Conservation (phyloP, 2,113 vertebrate genomes). For the Sceloporus undulatus region DNA sequence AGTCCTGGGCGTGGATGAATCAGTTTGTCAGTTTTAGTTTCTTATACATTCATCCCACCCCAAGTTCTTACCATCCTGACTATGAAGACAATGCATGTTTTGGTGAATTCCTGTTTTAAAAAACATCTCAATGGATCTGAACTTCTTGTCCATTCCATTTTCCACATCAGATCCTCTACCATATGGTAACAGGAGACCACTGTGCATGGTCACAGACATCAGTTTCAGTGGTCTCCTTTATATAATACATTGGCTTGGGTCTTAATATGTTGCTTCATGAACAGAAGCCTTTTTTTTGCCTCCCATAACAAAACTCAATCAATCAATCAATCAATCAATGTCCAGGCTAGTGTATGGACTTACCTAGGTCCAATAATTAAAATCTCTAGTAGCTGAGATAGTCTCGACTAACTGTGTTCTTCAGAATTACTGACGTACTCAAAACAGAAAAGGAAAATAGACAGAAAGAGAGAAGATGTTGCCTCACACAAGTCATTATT, state of each 20-base stretch:
- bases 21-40: background rate
- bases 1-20: background rate
- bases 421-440: background rate
- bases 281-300: background rate
- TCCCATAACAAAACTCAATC: background rate
- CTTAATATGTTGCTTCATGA: background rate
- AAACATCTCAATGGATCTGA: too few relatives aligned
- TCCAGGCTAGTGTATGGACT: background rate
- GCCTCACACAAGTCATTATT: constrained; percentile 6
- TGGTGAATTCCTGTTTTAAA: too few relatives aligned
- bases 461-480: background rate
- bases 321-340: background rate
- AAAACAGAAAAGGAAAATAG: background rate
- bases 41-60: background rate
- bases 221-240: background rate
- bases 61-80: background rate
- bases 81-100: background rate
- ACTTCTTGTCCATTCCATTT: background rate
- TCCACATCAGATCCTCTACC: background rate
- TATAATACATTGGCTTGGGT: background rate
- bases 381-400: background rate
- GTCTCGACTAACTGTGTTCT: background rate
- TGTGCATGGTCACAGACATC: background rate
- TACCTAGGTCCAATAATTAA: too few relatives aligned
- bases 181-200: background rate